Percentiles rank a stretch among this genome's conserved stretches.
These are phyloP conservation scores for Atta cephalotes DNA, from an alignment of 1,140 invertebrate species.

Conservation along the genomic window DNA sequence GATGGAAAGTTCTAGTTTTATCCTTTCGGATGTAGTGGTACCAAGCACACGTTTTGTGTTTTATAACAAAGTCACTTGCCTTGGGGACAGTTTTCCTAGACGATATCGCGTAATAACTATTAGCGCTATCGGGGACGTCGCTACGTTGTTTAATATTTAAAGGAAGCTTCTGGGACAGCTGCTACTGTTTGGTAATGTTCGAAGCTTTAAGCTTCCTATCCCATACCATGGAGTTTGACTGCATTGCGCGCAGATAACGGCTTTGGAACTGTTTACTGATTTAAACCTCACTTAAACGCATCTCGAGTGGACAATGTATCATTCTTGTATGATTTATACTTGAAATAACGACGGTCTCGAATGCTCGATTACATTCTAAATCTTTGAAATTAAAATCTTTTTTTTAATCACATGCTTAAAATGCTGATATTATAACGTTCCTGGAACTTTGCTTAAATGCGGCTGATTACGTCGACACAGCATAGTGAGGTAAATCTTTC, in stretches of 20 bases:
- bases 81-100: slow-evolving; percentile 26
- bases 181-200: slow-evolving; percentile 46
- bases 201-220: slow-evolving; percentile 49
- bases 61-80: slow-evolving; percentile 43
- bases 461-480: not conserved
- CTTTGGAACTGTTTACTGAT: slow-evolving; percentile 60
- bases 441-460: not conserved
- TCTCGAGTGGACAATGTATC: slow-evolving; percentile 2
- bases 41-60: slow-evolving; percentile 16
- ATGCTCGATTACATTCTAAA: not conserved
- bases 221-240: slow-evolving; percentile 26
- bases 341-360: not conserved
- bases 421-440: not conserved
- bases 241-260: slow-evolving; percentile 46
- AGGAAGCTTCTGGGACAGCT: slow-evolving; percentile 58
- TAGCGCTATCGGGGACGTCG: slow-evolving; percentile 49
- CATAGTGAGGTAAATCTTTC: slow-evolving; percentile 59
- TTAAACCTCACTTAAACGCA: slow-evolving; percentile 41
- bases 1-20: slow-evolving; percentile 49
- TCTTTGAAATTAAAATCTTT: not conserved
- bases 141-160: slow-evolving; percentile 71
- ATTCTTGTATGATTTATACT: slow-evolving; percentile 21
- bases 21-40: slow-evolving; percentile 10
- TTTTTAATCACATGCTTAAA: not conserved
- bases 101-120: slow-evolving; percentile 63